A percentile compares a stretch with the other conserved stretches of the same genome.
phyloP scores from a whole-genome alignment of 2,797 vertebrate species.

The Heteromormyrus szaboi region DNA sequence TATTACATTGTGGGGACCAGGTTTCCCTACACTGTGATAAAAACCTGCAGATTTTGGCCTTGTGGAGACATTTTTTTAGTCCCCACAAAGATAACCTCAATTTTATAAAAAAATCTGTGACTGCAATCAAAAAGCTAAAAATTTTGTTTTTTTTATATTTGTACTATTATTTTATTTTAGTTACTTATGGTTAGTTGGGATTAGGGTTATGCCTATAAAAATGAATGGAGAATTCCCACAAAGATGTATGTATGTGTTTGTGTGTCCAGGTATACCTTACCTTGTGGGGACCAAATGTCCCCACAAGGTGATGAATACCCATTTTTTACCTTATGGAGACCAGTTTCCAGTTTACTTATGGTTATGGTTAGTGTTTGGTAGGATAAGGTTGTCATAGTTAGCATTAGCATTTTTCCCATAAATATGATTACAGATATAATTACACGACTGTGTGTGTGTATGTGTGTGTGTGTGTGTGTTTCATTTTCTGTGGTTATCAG shows the following conservation, averaged over 20 bases:
- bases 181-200: neutral
- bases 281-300: neutral
- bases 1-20: neutral
- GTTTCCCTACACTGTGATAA: neutral
- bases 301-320: neutral
- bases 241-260: neutral
- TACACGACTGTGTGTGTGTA: neutral
- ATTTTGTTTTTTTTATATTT: neutral
- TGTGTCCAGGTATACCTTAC: neutral
- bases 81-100: neutral
- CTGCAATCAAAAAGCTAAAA: neutral
- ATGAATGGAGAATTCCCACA: neutral
- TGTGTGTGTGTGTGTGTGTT: neutral
- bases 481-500: neutral
- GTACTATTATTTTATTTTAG: neutral
- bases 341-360: neutral
- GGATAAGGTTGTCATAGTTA: neutral
- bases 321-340: neutral
- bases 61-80: neutral
- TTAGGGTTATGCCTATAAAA: neutral
- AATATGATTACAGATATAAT: neutral
- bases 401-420: neutral
- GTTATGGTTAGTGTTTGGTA: neutral
- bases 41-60: neutral
- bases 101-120: neutral